These are phyloP conservation scores for Butastur rufipennis DNA, from an alignment of 2,113 vertebrate species.

Conservation along the genomic window DNA sequence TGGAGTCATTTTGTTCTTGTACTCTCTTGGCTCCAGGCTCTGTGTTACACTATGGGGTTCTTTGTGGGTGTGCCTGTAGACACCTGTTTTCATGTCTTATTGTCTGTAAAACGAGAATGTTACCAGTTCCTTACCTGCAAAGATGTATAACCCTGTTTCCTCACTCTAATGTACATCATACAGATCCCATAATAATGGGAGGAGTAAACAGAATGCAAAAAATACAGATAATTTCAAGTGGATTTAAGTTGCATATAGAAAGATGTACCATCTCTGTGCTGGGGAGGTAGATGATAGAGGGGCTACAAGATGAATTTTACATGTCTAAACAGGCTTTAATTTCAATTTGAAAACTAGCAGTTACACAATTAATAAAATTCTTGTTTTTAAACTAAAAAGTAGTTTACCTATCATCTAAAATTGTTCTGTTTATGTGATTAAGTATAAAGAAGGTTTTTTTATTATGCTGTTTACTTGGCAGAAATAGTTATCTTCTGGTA, in stretches of 20 bases:
- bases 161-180: background rate
- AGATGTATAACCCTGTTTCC: background rate
- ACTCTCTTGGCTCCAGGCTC: background rate
- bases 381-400: background rate
- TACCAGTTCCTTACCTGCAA: background rate
- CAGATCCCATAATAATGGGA: background rate
- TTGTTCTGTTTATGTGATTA: background rate
- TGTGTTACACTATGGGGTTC: background rate
- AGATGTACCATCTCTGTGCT: background rate
- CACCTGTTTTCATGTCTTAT: background rate
- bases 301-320: background rate
- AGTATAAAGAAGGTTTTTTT: background rate
- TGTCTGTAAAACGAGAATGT: background rate
- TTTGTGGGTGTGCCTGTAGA: background rate
- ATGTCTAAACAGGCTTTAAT: background rate
- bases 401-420: background rate
- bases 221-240: background rate
- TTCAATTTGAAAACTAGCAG: background rate
- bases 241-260: background rate
- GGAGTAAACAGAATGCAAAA: background rate
- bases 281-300: background rate
- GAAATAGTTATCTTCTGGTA: background rate
- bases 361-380: background rate
- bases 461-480: background rate
- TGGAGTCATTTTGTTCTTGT: background rate